Percentiles rank a stretch among this genome's conserved stretches.
These are phyloP conservation scores for Drosophila mimetica DNA, from an alignment of 2,888 invertebrate genomes.

Conservation along the genomic window DNA sequence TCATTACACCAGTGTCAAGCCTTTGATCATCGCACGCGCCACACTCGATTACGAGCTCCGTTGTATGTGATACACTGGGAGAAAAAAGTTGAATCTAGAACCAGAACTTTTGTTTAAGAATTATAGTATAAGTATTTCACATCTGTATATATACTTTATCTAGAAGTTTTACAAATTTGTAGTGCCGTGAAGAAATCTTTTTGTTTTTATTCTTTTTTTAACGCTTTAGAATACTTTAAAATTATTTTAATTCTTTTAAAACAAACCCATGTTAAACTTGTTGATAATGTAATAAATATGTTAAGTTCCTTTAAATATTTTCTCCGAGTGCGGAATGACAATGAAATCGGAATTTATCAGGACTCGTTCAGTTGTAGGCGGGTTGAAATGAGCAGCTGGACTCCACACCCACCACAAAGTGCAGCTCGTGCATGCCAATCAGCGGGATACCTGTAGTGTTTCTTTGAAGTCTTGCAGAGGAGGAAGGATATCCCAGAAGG, in stretches of 20 bases:
- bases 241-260: too few species aligned
- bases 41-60: neutral
- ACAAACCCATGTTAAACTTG: too few species aligned
- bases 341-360: neutral
- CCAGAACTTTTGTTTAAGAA: too few species aligned
- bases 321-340: neutral
- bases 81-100: too few species aligned
- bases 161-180: too few species aligned
- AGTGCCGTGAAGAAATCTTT: too few species aligned
- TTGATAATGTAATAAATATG: too few species aligned
- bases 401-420: conserved; percentile 40
- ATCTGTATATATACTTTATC: too few species aligned
- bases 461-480: conserved; percentile 1
- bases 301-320: neutral
- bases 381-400: conserved; percentile 17
- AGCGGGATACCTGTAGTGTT: conserved; percentile 24
- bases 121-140: too few species aligned
- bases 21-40: conserved; percentile 62
- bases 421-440: conserved; percentile 57
- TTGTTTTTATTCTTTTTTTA: too few species aligned
- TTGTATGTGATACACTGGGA: conserved; percentile 4
- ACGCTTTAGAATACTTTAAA: too few species aligned
- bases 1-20: conserved; percentile 56
- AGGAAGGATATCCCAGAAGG: neutral
- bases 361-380: neutral